Base-by-base conservation (phyloP, 2,888 invertebrate genomes). In the Argyra leucocephala region DNA sequence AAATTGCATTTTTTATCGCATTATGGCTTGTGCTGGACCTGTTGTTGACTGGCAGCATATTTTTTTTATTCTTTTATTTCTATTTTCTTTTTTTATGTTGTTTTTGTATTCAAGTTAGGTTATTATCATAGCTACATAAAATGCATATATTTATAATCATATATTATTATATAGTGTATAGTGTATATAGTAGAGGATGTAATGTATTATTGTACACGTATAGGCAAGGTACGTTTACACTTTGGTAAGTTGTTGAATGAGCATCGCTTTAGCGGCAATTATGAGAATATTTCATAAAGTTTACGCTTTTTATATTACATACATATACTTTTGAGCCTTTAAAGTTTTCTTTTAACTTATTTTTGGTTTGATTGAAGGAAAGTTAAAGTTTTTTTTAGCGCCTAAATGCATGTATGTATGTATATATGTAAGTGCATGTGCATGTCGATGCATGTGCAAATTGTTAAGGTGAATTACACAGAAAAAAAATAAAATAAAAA, bases 1-100 rank as follows among this genome's bases (percentile, higher is more conserved):
- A 48, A 48, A 48, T 48, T 48, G 48, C 48, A 48, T 48, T 48
- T 48, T 48, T 48, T 48, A 48, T 48, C 48, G n/a, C 48, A 48
- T 48, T 48, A 48, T 48, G 48, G 48, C 48, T 48, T 48, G 48
- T 48, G 48, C 48, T 48, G 48, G 48, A 48, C 48, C 48, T 48
- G 48, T 48, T 48, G 48, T 48, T 48, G 48, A 18, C 48, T 48
- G 48, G 48, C 48, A 48, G 48, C 48, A 48, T 48, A 48, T 48
- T 48, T 48, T 37, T 37, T 48, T 48, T 48, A 48, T 48, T 48
- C 18, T 48, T n/a, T 18, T 48, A 2, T 48, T 7, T 12, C 18
- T 48, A 18, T 48, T 37, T 15, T 37, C 12, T 37, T 48, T n/a
- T 48, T 48, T 48, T 48, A 48, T 48, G 1, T 48, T 48, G 2